Evolutionary conservation across 2,113 vertebrate genomes (phyloP).

Genomic region (Lagopus muta): DNA sequence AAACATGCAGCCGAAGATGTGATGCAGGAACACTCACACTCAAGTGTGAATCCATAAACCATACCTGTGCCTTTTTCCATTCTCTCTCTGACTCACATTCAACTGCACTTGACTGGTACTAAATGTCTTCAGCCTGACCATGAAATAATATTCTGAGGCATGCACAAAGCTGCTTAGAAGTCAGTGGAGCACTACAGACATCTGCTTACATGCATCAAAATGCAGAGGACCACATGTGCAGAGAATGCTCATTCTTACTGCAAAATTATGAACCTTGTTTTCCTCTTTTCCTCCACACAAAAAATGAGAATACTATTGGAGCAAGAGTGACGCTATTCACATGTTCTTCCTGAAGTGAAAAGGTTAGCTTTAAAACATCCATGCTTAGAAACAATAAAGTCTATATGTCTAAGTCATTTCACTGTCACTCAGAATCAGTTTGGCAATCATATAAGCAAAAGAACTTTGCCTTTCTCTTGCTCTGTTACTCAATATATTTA

Average conservation of each 20-base stretch:
- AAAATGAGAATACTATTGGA: neutral
- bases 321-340: neutral
- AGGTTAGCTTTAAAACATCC: neutral
- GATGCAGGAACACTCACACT: neutral
- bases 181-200: neutral
- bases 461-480: neutral
- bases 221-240: neutral
- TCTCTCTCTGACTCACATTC: neutral
- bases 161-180: neutral
- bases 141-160: neutral
- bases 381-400: neutral
- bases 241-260: neutral
- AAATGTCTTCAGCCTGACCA: neutral
- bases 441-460: neutral
- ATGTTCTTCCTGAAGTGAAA: neutral
- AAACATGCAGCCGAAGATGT: neutral
- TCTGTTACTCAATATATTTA: neutral
- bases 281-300: neutral
- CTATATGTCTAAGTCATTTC: neutral
- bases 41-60: neutral
- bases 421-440: neutral
- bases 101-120: neutral
- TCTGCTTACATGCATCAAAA: neutral
- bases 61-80: neutral
- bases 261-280: neutral